Evolutionary conservation across 2,888 invertebrate genomes (phyloP).

Genomic region (Aleiodes alternator): DNA sequence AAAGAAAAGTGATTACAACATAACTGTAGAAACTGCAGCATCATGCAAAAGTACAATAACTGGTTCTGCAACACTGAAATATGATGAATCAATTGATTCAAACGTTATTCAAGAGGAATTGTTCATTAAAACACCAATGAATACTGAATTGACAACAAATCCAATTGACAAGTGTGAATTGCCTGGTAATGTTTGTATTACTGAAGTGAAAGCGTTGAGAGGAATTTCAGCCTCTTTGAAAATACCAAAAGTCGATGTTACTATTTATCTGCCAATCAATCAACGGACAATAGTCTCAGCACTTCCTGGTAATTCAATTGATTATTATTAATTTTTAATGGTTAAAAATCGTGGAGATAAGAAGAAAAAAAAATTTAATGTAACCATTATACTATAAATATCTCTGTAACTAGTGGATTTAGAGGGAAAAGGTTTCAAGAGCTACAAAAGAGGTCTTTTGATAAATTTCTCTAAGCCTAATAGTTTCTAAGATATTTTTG

Average conservation of each 20-base stretch:
- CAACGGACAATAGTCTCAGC: slow-evolving; percentile 73
- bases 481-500: no score
- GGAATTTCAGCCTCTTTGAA: slow-evolving; percentile 78
- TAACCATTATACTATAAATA: no score
- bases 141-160: slow-evolving; percentile 64
- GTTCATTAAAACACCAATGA: slow-evolving; percentile 1
- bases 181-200: slow-evolving; percentile 78
- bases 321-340: slow-evolving; percentile 11
- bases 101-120: not conserved
- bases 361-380: no score
- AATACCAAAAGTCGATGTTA: slow-evolving; percentile 76
- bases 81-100: slow-evolving; percentile 61
- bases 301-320: slow-evolving; percentile 61
- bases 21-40: slow-evolving; percentile 78
- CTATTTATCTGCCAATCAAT: slow-evolving; percentile 84
- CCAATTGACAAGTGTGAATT: slow-evolving; percentile 74
- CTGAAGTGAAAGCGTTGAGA: slow-evolving; percentile 77
- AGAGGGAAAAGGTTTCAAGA: no score
- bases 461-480: no score
- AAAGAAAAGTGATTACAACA: slow-evolving; percentile 79
- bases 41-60: slow-evolving; percentile 76
- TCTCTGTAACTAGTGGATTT: no score
- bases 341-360: not conserved
- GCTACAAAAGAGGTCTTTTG: no score
- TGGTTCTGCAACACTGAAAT: slow-evolving; percentile 78